Evolutionary conservation across 2,113 vertebrate genomes (phyloP).

Genomic region (Cepphus grylle): DNA sequence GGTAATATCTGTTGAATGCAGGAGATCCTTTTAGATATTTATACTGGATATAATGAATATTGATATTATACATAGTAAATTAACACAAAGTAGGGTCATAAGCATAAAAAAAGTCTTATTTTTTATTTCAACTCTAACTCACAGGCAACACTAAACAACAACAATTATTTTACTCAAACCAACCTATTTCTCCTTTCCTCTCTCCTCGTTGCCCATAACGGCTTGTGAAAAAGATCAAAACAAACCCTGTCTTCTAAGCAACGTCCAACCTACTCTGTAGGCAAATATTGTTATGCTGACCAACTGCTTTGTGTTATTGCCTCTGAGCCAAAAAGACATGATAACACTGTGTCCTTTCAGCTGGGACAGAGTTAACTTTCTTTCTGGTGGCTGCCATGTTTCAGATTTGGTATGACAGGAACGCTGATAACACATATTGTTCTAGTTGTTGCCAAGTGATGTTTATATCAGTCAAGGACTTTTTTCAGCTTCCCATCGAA

Average conservation of each 20-base stretch:
- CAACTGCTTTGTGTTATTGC: neutral
- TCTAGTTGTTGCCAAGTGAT: neutral
- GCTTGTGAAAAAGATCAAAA: neutral
- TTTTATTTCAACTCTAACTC: neutral
- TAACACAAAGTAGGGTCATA: neutral
- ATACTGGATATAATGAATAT: neutral
- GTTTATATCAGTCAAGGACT: neutral
- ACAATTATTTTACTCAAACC: neutral
- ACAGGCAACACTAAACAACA: neutral
- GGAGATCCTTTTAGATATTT: neutral
- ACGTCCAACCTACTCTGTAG: fast-evolving
- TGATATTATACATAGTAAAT: neutral
- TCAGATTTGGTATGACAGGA: neutral
- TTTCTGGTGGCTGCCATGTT: neutral
- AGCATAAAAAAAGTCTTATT: neutral
- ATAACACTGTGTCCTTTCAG: neutral
- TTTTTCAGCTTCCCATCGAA: neutral
- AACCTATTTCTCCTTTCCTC: neutral
- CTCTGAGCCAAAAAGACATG: neutral
- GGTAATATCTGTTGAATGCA: neutral
- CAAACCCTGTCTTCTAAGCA: neutral
- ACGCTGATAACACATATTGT: neutral
- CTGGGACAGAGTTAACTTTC: neutral
- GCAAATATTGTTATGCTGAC: neutral
- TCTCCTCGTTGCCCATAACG: neutral